These are phyloP conservation scores for Chionoecetes opilio DNA, from an alignment of 1,140 invertebrate genomes.

Conservation along the genomic window DNA sequence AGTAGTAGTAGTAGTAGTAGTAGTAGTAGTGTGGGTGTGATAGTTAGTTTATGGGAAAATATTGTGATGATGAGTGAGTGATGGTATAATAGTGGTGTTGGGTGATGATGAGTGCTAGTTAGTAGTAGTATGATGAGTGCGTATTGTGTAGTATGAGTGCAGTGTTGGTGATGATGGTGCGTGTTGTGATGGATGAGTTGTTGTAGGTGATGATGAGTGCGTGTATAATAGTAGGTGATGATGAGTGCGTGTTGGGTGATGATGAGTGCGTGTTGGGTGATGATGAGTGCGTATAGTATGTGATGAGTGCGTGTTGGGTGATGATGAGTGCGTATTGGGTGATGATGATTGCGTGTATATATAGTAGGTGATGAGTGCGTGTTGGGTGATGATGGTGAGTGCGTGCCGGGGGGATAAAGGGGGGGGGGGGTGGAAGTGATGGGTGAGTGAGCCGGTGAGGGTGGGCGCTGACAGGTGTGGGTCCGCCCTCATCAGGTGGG, in stretches of 20 bases:
- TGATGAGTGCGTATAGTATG: not conserved
- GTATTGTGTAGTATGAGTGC: not conserved
- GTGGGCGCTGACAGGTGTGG: not conserved
- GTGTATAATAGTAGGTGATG: not conserved
- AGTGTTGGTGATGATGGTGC: too few relatives aligned
- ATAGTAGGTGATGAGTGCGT: not conserved
- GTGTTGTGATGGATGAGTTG: too few relatives aligned
- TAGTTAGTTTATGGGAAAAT: not conserved
- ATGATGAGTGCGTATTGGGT: not conserved
- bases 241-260: not conserved
- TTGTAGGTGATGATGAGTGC: too few relatives aligned
- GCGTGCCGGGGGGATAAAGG: not conserved
- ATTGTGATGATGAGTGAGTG: not conserved
- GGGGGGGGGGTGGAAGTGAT: not conserved
- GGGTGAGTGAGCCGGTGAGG: not conserved
- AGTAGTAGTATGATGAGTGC: too few relatives aligned
- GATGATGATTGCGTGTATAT: not conserved
- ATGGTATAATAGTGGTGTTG: not conserved
- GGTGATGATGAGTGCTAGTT: not conserved
- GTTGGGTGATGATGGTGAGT: not conserved
- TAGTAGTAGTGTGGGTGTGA: not conserved
- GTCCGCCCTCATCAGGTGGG: constrained; percentile 28
- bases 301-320: constrained; percentile 6
- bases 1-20: too few relatives aligned
- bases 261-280: not conserved